Conservation (phyloP, 2,113 vertebrate genomes). For the Eudyptes chrysolophus region DNA sequence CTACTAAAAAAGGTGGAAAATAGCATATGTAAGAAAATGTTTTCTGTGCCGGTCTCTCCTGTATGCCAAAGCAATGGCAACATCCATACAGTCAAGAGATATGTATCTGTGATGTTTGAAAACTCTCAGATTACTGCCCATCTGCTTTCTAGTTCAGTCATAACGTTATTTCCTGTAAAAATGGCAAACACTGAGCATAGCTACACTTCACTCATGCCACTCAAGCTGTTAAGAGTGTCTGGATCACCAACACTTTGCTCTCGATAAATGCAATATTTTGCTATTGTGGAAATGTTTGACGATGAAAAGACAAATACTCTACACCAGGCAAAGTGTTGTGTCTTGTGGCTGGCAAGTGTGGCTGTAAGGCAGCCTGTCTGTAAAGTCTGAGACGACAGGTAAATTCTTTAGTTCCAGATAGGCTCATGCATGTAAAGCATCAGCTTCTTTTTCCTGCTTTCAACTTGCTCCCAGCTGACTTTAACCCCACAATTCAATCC, state of each 20-base stretch:
- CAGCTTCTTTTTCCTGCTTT: not conserved
- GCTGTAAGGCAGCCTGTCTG: not conserved
- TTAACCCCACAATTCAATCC: not conserved
- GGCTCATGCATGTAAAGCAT: not conserved
- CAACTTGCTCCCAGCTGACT: not conserved
- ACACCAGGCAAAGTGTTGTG: not conserved
- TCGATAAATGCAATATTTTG: not conserved
- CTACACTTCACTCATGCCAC: not conserved
- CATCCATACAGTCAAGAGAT: not conserved
- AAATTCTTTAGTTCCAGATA: not conserved
- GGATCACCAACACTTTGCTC: not conserved
- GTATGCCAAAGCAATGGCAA: not conserved
- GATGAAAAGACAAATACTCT: not conserved
- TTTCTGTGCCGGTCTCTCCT: not conserved
- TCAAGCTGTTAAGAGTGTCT: not conserved
- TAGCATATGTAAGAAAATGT: not conserved
- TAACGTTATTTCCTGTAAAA: not conserved
- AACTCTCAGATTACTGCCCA: not conserved
- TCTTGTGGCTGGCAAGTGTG: not conserved
- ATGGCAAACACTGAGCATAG: not conserved
- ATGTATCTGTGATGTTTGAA: not conserved
- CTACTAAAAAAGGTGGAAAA: not conserved
- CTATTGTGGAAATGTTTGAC: not conserved
- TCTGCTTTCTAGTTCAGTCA: not conserved
- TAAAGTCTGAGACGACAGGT: not conserved